These are phyloP conservation scores for Alloplasta piceator DNA, from an alignment of 2,888 invertebrate genomes.

Conservation along the genomic window DNA sequence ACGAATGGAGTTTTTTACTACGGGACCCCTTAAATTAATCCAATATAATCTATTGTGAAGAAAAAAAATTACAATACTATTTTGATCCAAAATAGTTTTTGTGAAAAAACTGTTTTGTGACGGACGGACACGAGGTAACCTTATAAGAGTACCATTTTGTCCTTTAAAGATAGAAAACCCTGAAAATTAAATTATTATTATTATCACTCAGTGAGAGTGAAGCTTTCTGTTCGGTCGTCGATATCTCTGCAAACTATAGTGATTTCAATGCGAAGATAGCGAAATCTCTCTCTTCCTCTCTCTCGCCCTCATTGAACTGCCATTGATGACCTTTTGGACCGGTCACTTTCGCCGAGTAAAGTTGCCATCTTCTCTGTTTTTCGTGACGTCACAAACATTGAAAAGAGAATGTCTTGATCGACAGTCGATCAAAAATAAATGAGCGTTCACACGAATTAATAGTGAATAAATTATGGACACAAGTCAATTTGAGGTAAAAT, in stretches of 20 bases:
- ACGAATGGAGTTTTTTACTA: too few relatives aligned
- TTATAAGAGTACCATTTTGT: too few relatives aligned
- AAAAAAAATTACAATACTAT: not conserved
- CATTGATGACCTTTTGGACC: constrained; percentile 57
- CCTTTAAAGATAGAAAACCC: too few relatives aligned
- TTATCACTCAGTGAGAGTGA: constrained; percentile 25
- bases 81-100: not conserved
- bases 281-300: constrained; percentile 24
- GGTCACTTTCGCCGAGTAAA: constrained; percentile 52
- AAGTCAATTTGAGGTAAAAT: too few relatives aligned
- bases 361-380: constrained; percentile 2
- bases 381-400: constrained; percentile 13
- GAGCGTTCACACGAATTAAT: too few relatives aligned
- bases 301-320: constrained; percentile 24
- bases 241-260: constrained; percentile 36
- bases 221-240: constrained; percentile 51
- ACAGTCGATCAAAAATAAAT: not conserved
- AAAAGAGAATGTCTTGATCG: constrained; percentile 12
- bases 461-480: too few relatives aligned
- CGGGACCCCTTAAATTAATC: too few relatives aligned
- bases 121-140: too few relatives aligned
- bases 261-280: constrained; percentile 15
- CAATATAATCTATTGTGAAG: too few relatives aligned
- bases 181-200: constrained; percentile 1
- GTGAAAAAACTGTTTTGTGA: too few relatives aligned